phyloP scores from a whole-genome alignment of 2,888 invertebrate species.

The Furcula furcula region DNA sequence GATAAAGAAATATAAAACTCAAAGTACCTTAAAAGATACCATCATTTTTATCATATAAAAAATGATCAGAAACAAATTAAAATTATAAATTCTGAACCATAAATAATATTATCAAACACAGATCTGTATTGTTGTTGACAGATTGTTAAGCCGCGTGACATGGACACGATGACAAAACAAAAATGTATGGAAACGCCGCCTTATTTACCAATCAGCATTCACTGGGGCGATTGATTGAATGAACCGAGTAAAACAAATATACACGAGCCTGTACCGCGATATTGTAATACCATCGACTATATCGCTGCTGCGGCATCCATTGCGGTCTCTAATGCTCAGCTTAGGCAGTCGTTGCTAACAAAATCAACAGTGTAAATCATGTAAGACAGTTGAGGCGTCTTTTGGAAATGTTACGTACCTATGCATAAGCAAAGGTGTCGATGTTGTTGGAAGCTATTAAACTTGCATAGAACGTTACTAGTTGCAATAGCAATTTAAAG shows the following conservation, averaged over 20 bases:
- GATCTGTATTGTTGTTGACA: conserved; percentile 45
- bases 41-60: too few relatives aligned
- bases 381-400: too few relatives aligned
- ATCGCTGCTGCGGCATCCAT: neutral
- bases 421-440: conserved; percentile 18
- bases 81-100: neutral
- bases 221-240: conserved; percentile 62
- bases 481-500: conserved; percentile 68
- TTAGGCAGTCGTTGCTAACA: neutral
- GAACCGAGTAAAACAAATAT: conserved; percentile 52
- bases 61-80: too few relatives aligned
- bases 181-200: conserved; percentile 38
- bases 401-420: too few relatives aligned
- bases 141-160: conserved; percentile 48
- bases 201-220: conserved; percentile 67
- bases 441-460: conserved; percentile 48
- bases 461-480: conserved; percentile 48
- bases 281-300: neutral
- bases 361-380: conserved; percentile 8
- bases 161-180: conserved; percentile 35
- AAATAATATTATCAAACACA: conserved; percentile 20
- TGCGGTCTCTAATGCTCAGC: neutral
- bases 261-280: conserved; percentile 15
- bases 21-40: too few relatives aligned
- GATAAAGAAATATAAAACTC: too few relatives aligned